Evolutionary conservation across 1,140 invertebrate genomes (phyloP), one percentile per base, ranked within the genome.

Genomic region (Papilio polyxenes): DNA sequence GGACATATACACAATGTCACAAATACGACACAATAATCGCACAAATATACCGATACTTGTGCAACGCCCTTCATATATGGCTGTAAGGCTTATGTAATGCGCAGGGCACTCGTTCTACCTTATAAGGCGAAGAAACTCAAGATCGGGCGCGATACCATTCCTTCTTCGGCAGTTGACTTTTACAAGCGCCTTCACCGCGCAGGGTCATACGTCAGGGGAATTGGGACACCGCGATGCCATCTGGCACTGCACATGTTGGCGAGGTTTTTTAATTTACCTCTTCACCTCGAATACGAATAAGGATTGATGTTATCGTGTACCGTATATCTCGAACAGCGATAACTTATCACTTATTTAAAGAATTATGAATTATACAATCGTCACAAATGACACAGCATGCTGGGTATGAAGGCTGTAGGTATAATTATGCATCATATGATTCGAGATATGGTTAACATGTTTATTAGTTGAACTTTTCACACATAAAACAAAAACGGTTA

Each of bases 151-250:
- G 87, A 88, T 89, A 87, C 87, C 83, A 87, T 85, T 88, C 92
- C 93, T 88, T 94, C 75, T 92, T 89, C 84, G 93, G 92, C 83
- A 75, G 84, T 77, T 87, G 90, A 90, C 89, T 92, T 92, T 93
- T 91, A 92, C 88, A 87, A 86, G 85, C 90, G 89, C 90, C 89
- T 91, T 92, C 89, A 84, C 87, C 77, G 87, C 82, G 86, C 91
- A 92, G 90, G 92, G 91, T 92, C 92, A 92, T 90, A 90, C 89
- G 91, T 91, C 91, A 92, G 89, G 89, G 90, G 89, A 94, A 94
- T 92, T 92, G 87, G 92, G 91, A 89, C 92, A 89, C 87, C 85
- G 87, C 87, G 77, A 80, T 81, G 81, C 87, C 89, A 91, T 89
- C 86, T 90, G 89, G 86, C 84, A 72, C 80, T 82, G 85, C 84